Evolutionary conservation across 1,140 invertebrate species (phyloP), one percentile per base, ranked within the genome.

Genomic region (Drosophila busckii): DNA sequence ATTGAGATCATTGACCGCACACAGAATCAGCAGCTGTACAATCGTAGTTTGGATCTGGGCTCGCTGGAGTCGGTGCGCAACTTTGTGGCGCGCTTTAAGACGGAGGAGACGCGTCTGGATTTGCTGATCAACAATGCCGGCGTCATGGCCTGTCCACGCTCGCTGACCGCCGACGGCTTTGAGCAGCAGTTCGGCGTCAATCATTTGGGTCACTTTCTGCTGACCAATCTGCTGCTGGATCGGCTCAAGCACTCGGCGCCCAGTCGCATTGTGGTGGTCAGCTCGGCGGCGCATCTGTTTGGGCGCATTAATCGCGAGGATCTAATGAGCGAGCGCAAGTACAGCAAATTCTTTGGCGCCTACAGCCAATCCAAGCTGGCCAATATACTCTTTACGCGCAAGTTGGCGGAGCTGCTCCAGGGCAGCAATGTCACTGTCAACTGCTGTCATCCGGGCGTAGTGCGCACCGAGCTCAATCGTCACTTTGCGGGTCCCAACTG

Each of bases 41-140:
- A 94, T 87, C 88, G 93, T 88, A 84, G 89, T 86, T 90, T 94
- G 86, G 94, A 97, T 86, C 89, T 97, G 31, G 89, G 93, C 17
- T 96, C 94, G 1, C 90, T 96, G 46, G 87, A 91, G 40, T 96
- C 95, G 15, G 70, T 86, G 22, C 40, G 78, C 2, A 80, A 63
- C n/a, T 86, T 86, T 31, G 68, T 75, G 17, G 59, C 66, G 2
- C 82, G 84, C 15, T 90, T 90, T 52, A 87, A 87, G 70, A 29
- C 86, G 88, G 92, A 92, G 84, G 88, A 93, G 76, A 70, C 89
- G 12, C 87, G 90, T 26, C 78, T 98, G 29, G 92, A 98, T 89
- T 90, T 96, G 17, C 89, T 98, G 22, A 93, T 98, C 31, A 98
- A 98, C 85, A 98, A 98, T 89, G 96, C 95, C 12, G 95, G 94